Evolutionary conservation across 2,113 vertebrate species (phyloP).

Genomic region (Naja naja): DNA sequence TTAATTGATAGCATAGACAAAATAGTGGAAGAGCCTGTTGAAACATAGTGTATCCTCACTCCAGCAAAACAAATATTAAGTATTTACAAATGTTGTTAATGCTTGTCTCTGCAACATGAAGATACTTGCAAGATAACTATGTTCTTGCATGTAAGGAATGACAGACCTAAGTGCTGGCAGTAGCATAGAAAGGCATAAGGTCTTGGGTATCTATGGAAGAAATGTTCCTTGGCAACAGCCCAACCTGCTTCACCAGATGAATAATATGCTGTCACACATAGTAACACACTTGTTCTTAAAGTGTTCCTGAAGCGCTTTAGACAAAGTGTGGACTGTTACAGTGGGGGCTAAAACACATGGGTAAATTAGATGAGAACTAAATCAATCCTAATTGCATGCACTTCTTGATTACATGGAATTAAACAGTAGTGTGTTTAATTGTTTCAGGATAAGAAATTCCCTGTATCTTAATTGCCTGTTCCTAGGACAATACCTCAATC

Average conservation of each 20-base stretch:
- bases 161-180: neutral
- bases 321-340: neutral
- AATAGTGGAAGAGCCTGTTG: neutral
- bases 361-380: neutral
- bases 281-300: neutral
- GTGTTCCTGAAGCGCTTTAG: neutral
- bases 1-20: neutral
- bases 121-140: neutral
- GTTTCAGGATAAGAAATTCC: neutral
- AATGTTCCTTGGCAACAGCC: neutral
- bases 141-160: neutral
- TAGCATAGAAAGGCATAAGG: neutral
- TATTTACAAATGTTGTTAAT: neutral
- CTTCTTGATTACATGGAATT: neutral
- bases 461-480: neutral
- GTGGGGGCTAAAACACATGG: neutral
- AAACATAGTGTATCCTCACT: neutral
- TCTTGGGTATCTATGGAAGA: neutral
- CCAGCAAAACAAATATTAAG: neutral
- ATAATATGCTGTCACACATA: neutral
- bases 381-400: neutral
- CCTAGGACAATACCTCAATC: neutral
- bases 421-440: neutral
- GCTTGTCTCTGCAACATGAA: neutral
- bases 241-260: neutral